Conservation (phyloP, 2,113 vertebrate species). For the Ceyx melanurus region DNA sequence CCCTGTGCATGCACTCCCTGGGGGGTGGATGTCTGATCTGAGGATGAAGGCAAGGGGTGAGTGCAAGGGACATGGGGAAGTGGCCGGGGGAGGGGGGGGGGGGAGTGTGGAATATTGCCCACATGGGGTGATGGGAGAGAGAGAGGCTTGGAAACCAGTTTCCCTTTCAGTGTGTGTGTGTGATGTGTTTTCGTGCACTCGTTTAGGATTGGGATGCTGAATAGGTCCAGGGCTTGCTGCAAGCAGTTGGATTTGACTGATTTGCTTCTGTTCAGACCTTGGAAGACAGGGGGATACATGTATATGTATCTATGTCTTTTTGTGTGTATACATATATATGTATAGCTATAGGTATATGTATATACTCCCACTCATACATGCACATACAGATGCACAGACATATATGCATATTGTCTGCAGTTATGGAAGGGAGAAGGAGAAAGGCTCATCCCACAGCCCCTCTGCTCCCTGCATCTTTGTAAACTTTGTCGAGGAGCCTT, state of each 20-base stretch:
- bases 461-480: background rate
- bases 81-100: background rate
- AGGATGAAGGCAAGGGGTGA: slow-evolving; percentile 25
- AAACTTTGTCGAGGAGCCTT: slow-evolving; percentile 50
- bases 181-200: background rate
- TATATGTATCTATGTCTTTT: background rate
- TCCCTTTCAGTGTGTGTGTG: background rate
- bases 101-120: background rate
- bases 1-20: background rate
- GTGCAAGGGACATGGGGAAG: background rate
- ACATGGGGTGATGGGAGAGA: background rate
- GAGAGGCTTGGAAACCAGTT: background rate
- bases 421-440: background rate
- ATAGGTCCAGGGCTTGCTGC: slow-evolving; percentile 11
- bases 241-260: background rate
- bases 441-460: background rate
- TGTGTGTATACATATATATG: too few relatives aligned
- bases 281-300: background rate
- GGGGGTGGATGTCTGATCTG: background rate
- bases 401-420: background rate
- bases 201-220: background rate
- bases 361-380: background rate
- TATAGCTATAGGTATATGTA: background rate
- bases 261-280: background rate
- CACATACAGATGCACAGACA: background rate